A percentile compares a stretch with the other conserved stretches of the same genome.
These are phyloP conservation scores for Psittacus erithacus DNA, from an alignment of 2,113 vertebrate species.

Conservation along the genomic window DNA sequence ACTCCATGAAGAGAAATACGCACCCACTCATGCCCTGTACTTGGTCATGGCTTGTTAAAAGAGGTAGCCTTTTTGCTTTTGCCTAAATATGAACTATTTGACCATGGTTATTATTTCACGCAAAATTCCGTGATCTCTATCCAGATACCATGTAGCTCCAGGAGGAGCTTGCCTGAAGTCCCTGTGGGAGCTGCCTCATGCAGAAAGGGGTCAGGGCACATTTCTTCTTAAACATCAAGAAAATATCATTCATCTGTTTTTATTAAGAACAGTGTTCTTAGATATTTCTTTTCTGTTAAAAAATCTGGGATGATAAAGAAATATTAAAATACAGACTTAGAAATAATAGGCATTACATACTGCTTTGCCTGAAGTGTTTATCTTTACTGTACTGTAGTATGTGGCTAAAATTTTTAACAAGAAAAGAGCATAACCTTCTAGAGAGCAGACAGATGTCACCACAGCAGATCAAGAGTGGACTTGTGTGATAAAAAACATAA, in stretches of 20 bases:
- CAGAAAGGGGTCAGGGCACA: neutral
- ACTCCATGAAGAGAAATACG: neutral
- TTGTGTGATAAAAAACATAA: neutral
- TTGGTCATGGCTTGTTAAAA: neutral
- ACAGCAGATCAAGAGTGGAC: neutral
- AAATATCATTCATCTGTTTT: neutral
- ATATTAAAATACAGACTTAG: neutral
- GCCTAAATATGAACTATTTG: neutral
- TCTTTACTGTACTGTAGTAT: neutral
- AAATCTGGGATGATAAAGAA: neutral
- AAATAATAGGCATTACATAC: neutral
- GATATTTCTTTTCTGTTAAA: neutral
- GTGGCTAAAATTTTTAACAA: neutral
- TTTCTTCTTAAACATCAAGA: neutral
- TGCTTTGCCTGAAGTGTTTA: neutral
- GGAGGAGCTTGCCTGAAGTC: neutral
- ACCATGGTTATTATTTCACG: neutral
- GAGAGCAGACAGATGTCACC: neutral
- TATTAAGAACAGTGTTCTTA: neutral
- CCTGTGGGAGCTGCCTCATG: neutral
- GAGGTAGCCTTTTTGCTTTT: neutral
- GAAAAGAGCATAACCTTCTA: neutral
- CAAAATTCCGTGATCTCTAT: neutral
- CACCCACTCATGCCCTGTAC: accelerated
- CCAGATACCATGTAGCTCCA: neutral